Evolutionary conservation across 2,888 invertebrate genomes (phyloP).

Genomic region (Myopa tessellatipennis): DNA sequence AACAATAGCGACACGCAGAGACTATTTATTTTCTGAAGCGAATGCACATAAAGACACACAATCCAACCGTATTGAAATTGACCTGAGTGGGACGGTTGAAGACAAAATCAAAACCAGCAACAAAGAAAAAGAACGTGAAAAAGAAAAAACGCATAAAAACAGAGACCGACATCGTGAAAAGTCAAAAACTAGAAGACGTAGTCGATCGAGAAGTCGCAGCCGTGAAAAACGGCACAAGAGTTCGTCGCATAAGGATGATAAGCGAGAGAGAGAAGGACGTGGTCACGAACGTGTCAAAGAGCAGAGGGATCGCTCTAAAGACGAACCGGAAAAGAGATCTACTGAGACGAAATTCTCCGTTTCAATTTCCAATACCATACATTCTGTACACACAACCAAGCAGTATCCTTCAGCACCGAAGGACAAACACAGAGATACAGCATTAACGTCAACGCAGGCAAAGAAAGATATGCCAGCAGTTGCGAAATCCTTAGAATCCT

Average conservation of each 20-base stretch:
- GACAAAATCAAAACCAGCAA: conserved; percentile 43
- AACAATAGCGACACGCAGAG: conserved; percentile 28
- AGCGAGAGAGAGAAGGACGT: conserved; percentile 53
- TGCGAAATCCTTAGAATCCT: conserved; percentile 50
- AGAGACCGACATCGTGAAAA: conserved; percentile 60
- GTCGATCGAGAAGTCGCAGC: conserved; percentile 62
- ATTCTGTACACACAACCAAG: conserved; percentile 7
- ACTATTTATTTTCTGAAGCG: conserved; percentile 37
- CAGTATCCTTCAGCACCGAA: conserved; percentile 27
- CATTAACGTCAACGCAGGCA: conserved; percentile 32
- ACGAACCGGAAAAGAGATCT: conserved; percentile 47
- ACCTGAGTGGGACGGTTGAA: conserved; percentile 39
- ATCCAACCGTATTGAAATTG: not conserved
- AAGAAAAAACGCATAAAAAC: conserved; percentile 58
- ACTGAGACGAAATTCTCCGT: conserved; percentile 45
- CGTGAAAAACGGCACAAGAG: conserved; percentile 61
- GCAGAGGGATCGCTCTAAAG: conserved; percentile 39
- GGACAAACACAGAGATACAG: conserved; percentile 30
- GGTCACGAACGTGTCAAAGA: conserved; percentile 52
- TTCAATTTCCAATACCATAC: not conserved
- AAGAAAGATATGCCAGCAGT: conserved; percentile 2
- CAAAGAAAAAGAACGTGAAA: conserved; percentile 55
- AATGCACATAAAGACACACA: conserved; percentile 36
- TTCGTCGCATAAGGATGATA: conserved; percentile 52
- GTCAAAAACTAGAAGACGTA: conserved; percentile 53